Base-by-base conservation (phyloP, 2,888 invertebrate species). In the Heliothis peltigera region DNA sequence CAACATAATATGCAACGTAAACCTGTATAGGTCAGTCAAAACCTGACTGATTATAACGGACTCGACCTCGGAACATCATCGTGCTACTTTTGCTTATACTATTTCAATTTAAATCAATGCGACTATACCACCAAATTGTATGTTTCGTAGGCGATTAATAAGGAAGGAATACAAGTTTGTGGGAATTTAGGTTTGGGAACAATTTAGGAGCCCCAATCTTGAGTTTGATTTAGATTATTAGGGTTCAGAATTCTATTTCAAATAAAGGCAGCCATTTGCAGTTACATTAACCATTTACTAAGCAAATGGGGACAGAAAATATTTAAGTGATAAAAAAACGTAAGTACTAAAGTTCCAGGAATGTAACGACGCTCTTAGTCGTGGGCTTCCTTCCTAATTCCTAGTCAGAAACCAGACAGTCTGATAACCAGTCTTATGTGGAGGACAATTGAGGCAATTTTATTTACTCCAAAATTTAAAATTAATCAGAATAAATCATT, bases 11-110 rank as follows among this genome's bases (percentile, higher is more conserved):
- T 73, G 69, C 64, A 75, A 55, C 70, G 77, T 63, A 58, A 61
- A 63, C 58, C 62, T 57, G 57, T 68, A 54, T 18, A 48, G 68
- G 64, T 68, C 75, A 78, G 80, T 79, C 73, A 62, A 82, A 86
- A 86, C 86, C 82, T 78, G 85, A 74, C 83, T 79, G 62, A 39
- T 46, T 77, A 79, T 86, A 86, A 86, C 83, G 84, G 86, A 74
- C 63, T 70, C 70, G 68, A 70, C 69, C 59, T 74, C 73, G 53
- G 57, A 75, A 67, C 70, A 75, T 70, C 78, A 53, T 67, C 52
- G 73, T 71, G 70, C 68, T 57, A 77, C 61, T 71, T 28, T 39
- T 72, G 49, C 64, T 68, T 57, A 64, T 56, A n/a, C n/a, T n/a
- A 64, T 62, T 64, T 64, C 54, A 56, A 63, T 69, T 66, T 56